phyloP scores from a whole-genome alignment of 2,888 invertebrate genomes.

The Agriopis leucophaearia region DNA sequence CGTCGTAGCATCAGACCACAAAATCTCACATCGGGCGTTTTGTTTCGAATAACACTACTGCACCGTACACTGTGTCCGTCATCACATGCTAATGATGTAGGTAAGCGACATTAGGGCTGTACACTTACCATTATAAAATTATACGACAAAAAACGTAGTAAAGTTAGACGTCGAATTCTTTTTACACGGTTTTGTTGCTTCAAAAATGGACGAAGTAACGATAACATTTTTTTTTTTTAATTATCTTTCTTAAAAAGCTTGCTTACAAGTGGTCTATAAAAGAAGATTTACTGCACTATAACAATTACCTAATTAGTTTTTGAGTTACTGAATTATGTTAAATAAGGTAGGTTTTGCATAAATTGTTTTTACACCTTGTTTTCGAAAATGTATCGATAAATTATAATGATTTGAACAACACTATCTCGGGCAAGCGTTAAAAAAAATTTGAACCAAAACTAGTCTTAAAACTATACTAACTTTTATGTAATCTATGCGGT shows the following conservation, averaged over 20 bases:
- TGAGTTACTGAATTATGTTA: conserved; percentile 24
- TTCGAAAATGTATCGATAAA: conserved; percentile 18
- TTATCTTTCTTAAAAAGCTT: neutral
- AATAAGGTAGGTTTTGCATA: conserved; percentile 12
- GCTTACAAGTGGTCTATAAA: conserved; percentile 2
- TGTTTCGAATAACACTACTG: conserved; percentile 3
- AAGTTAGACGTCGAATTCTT: conserved; percentile 23
- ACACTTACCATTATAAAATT: conserved; percentile 49
- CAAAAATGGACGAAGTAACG: neutral
- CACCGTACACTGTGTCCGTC: conserved; percentile 15
- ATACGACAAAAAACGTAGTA: conserved; percentile 33
- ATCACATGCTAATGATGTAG: conserved; percentile 47
- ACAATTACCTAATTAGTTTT: conserved; percentile 28
- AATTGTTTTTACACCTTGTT: conserved; percentile 14
- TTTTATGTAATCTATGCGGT: too few species aligned
- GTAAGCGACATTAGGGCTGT: conserved; percentile 50
- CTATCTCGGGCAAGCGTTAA: too few species aligned
- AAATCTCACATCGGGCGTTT: neutral
- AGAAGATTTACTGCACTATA: conserved; percentile 15
- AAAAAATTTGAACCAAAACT: too few species aligned
- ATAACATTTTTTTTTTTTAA: conserved; percentile 2
- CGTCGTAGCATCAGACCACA: too few species aligned
- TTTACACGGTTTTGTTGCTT: conserved; percentile 14
- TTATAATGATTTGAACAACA: neutral
- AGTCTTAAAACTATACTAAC: neutral